Conservation (phyloP, 2,113 vertebrate species). For the Mobula hypostoma region DNA sequence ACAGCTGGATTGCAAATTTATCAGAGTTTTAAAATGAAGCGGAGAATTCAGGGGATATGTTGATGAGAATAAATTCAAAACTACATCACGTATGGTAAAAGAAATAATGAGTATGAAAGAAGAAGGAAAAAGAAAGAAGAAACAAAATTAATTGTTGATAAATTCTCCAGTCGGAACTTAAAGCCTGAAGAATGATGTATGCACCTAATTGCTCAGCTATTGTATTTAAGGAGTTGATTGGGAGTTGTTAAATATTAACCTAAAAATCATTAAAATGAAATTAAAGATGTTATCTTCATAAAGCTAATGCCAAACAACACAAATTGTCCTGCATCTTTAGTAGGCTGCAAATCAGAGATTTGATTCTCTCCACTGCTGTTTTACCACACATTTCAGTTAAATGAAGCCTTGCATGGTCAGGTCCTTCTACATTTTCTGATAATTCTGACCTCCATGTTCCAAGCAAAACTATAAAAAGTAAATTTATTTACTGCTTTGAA, state of each 20-base stretch:
- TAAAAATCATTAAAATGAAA: neutral
- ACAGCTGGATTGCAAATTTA: too few relatives aligned
- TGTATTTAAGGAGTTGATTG: neutral
- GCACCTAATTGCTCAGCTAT: neutral
- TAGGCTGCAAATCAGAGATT: neutral
- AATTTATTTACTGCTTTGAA: neutral
- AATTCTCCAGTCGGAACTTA: neutral
- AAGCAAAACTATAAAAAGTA: too few relatives aligned
- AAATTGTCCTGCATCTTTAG: neutral
- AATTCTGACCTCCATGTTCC: neutral
- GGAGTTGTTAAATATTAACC: neutral
- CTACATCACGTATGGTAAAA: neutral
- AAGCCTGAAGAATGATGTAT: neutral
- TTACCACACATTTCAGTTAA: neutral
- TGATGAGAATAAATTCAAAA: neutral
- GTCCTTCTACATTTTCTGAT: neutral
- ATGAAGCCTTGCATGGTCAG: neutral
- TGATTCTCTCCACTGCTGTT: neutral
- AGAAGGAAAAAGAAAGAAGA: neutral
- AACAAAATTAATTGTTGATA: neutral
- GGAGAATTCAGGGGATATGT: neutral
- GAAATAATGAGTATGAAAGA: neutral
- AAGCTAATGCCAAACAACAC: neutral
- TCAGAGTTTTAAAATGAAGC: too few relatives aligned
- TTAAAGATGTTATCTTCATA: neutral